Base-by-base conservation (phyloP, 2,113 vertebrate genomes). In the Erinaceus europaeus region DNA sequence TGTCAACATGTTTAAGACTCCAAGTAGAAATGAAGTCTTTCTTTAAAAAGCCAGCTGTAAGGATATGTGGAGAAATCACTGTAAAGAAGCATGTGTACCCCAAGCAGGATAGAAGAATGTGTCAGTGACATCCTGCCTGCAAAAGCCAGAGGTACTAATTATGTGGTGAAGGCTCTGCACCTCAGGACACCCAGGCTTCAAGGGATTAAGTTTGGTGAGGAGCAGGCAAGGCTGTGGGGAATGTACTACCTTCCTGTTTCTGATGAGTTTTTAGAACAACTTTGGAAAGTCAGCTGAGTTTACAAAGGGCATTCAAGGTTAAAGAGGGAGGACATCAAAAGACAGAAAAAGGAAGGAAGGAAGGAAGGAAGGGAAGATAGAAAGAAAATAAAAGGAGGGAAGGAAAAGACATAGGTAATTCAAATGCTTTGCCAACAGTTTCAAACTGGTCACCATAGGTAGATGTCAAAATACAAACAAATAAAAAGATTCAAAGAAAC, bases 11-110 rank as follows among this genome's bases (percentile, higher is more conserved):
- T 65, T 36, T 57, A 68, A 74, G 55, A 90, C 40, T 46, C 36
- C 53, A 32, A 53, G 52, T n/a, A 71, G 79, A 84, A 84, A 71
- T 10, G 8, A 90, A 71, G 68, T n/a, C 40, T 75, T 15, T 75
- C 20, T 71, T 69, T 67, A 68, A 42, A 64, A 68, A 89, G 42
- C 2, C 4, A 50, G 23, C 46, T 64, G 23, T 44, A 69, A 83
- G 38, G 42, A 77, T 9, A n/a, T 69, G 27, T 71, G 34, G 61
- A 59, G 34, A 76, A 59, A 78, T 67, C 52, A 27, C 42, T 84
- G 67, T 13, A 2, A 67, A 72, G 59, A 77, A 48, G 52, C 50
- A 23, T 4, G 40, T 25, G 34, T 18, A 15, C 25, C 76, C 40
- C 11, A 42, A 62, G 65, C 62, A 71, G 57, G 29, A 83, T 3